phyloP scores from a whole-genome alignment of 2,113 vertebrate species.

The Nothocercus julius region DNA sequence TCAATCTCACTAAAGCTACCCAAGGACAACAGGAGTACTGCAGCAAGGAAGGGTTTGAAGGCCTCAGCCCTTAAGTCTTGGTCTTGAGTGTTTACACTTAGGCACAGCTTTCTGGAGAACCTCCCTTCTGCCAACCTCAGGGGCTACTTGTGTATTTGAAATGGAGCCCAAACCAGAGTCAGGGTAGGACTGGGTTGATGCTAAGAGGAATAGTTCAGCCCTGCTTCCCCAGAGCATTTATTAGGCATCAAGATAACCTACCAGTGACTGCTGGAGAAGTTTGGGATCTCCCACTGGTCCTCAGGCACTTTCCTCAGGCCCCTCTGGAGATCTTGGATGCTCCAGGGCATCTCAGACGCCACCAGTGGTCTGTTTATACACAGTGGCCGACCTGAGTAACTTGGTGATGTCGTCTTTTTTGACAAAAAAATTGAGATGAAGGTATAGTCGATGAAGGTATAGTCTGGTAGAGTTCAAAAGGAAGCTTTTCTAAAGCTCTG shows the following conservation, averaged over 20 bases:
- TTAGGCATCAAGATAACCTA: background rate
- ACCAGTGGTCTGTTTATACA: background rate
- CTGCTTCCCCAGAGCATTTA: rapidly evolving
- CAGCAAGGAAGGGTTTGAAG: background rate
- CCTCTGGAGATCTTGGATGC: rapidly evolving
- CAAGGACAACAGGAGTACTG: background rate
- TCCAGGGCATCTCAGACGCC: background rate
- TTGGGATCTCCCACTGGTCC: background rate
- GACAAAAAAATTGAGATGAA: background rate
- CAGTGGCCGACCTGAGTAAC: background rate
- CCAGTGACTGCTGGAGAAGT: background rate
- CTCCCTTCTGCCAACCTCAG: background rate
- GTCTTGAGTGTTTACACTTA: background rate
- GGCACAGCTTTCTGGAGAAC: background rate
- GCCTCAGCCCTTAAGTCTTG: background rate
- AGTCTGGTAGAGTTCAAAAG: background rate
- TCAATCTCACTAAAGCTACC: background rate
- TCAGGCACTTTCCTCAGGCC: background rate
- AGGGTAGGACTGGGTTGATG: background rate
- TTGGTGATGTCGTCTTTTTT: background rate
- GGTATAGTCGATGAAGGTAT: background rate
- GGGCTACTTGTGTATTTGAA: background rate
- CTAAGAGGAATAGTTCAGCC: background rate
- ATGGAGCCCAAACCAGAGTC: background rate
- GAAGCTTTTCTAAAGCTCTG: background rate